Percentiles rank a stretch among this genome's conserved stretches.
phyloP scores from a whole-genome alignment of 92 coral and sea anemone species.

The Phenganax stokvisi region DNA sequence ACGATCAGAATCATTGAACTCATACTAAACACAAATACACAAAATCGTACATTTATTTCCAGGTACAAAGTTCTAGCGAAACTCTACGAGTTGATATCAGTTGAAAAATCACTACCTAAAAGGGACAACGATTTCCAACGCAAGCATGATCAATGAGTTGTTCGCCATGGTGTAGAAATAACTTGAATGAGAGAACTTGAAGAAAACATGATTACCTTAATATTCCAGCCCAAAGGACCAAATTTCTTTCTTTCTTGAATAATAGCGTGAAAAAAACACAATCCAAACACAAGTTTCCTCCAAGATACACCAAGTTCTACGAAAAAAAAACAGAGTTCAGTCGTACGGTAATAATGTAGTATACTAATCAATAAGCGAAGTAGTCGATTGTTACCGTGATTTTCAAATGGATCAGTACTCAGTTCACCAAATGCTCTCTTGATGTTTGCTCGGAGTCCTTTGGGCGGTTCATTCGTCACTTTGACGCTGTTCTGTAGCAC shows the following conservation, averaged over 20 bases:
- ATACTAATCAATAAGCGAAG: not conserved
- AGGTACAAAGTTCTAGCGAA: no score
- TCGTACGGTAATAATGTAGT: not conserved
- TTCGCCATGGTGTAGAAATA: no score
- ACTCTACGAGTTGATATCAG: no score
- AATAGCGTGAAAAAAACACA: slow-evolving; percentile 97
- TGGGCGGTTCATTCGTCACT: slow-evolving; percentile 98
- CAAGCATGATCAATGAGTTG: no score
- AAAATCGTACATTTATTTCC: not conserved
- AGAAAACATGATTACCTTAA: slow-evolving; percentile 53
- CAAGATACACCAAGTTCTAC: slow-evolving; percentile 89
- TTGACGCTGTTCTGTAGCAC: slow-evolving; percentile 98
- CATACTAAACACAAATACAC: slow-evolving; percentile 50
- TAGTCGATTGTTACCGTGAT: slow-evolving; percentile 60
- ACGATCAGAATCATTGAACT: slow-evolving; percentile 96
- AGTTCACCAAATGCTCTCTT: slow-evolving; percentile 97
- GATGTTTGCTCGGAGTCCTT: slow-evolving; percentile 92
- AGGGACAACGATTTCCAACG: no score
- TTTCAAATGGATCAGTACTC: slow-evolving; percentile 79
- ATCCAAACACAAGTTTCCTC: slow-evolving; percentile 95
- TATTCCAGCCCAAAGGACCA: slow-evolving; percentile 99
- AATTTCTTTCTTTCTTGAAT: slow-evolving; percentile 98
- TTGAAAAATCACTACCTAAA: no score
- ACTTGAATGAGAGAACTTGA: no score
- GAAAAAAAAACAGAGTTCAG: not conserved